These are phyloP conservation scores for Argyrosomus japonicus DNA, from an alignment of 2,113 vertebrate genomes.

Conservation along the genomic window DNA sequence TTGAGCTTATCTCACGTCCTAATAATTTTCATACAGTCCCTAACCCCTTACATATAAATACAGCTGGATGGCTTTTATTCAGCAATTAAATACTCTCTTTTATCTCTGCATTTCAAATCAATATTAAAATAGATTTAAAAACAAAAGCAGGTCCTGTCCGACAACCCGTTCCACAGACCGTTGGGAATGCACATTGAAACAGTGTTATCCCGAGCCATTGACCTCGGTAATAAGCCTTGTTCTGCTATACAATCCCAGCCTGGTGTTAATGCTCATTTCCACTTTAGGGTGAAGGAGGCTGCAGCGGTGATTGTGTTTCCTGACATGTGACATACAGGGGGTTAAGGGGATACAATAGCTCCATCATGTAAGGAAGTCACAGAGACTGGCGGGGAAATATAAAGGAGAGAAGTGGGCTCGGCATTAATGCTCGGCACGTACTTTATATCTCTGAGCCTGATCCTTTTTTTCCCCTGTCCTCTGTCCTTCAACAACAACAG, in stretches of 20 bases:
- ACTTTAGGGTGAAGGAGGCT: constrained; percentile 71
- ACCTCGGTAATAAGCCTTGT: constrained; percentile 65
- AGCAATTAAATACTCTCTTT: not conserved
- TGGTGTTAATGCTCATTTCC: constrained; percentile 66
- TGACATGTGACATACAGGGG: constrained; percentile 77
- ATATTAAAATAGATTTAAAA: not conserved
- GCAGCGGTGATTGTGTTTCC: constrained; percentile 66
- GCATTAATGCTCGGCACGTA: constrained; percentile 78
- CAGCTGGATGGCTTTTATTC: not conserved
- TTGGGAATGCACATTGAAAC: constrained; percentile 16
- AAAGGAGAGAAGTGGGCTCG: constrained; percentile 58
- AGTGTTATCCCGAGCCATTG: constrained; percentile 40
- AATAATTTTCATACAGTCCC: not conserved
- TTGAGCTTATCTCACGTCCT: not conserved
- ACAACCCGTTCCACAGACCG: not conserved
- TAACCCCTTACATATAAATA: not conserved
- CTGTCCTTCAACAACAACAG: constrained; percentile 83
- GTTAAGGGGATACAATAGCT: constrained; percentile 75
- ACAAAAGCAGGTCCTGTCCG: not conserved
- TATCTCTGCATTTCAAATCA: not conserved
- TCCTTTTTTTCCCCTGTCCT: constrained; percentile 52
- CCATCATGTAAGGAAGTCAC: constrained; percentile 74
- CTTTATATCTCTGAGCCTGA: constrained; percentile 65
- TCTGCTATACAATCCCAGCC: constrained; percentile 57
- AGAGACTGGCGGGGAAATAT: constrained; percentile 54